Evolutionary conservation across 2,888 invertebrate species (phyloP).

Genomic region (Coenonympha arcania): DNA sequence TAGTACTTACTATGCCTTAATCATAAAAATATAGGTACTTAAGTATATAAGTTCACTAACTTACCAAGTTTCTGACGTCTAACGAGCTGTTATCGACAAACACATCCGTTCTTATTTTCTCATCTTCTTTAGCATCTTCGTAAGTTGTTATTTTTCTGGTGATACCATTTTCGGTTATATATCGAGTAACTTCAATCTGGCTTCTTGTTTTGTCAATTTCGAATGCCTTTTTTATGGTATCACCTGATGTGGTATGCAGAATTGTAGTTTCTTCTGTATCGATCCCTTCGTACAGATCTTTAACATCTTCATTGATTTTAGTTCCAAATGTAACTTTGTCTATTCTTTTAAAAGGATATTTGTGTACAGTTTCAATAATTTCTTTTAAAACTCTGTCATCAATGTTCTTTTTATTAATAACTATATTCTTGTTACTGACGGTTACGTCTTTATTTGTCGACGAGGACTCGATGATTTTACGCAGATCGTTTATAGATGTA

Average conservation of each 20-base stretch:
- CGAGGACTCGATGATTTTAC: slow-evolving; percentile 64
- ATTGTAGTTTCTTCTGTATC: slow-evolving; percentile 61
- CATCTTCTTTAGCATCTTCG: slow-evolving; percentile 69
- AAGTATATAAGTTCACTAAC: slow-evolving; percentile 28
- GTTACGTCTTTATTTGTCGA: slow-evolving; percentile 61
- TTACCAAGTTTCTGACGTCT: slow-evolving; percentile 73
- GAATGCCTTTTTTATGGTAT: slow-evolving; percentile 60
- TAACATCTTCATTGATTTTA: slow-evolving; percentile 75
- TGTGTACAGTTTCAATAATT: slow-evolving; percentile 67
- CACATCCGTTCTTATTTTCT: slow-evolving; percentile 67
- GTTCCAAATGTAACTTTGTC: slow-evolving; percentile 72
- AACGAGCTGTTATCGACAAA: slow-evolving; percentile 69
- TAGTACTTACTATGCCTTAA: not conserved
- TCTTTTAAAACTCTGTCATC: slow-evolving; percentile 64
- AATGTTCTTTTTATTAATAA: slow-evolving; percentile 60
- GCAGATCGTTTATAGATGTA: slow-evolving; percentile 64
- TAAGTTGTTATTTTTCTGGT: slow-evolving; percentile 67
- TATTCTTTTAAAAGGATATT: slow-evolving; percentile 68
- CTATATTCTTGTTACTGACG: slow-evolving; percentile 65
- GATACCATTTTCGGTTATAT: slow-evolving; percentile 66
- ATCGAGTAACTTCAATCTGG: slow-evolving; percentile 69
- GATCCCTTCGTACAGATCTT: slow-evolving; percentile 67
- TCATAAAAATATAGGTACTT: not conserved
- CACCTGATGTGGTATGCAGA: slow-evolving; percentile 51
- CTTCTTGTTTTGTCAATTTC: slow-evolving; percentile 66